Evolutionary conservation across 2,888 invertebrate species (phyloP).

Genomic region (Stenodera caucasica): DNA sequence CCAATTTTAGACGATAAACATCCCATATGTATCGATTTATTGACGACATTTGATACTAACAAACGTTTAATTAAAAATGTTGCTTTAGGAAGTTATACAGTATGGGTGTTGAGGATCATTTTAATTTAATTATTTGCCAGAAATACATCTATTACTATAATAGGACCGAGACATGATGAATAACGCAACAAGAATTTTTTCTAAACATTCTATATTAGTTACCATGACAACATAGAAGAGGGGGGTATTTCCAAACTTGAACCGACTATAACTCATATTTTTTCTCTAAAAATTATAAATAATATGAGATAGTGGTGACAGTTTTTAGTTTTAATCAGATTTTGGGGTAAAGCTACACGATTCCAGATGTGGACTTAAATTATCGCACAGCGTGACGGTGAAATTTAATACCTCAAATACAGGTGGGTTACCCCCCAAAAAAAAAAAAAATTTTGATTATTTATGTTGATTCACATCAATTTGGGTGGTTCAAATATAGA

Average conservation of each 20-base stretch:
- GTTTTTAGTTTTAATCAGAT: slow-evolving; percentile 8
- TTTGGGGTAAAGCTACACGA: background rate
- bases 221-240: no score
- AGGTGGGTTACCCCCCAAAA: slow-evolving; percentile 1
- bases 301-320: slow-evolving; percentile 5
- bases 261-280: no score
- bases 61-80: slow-evolving; percentile 3
- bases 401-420: slow-evolving; percentile 4
- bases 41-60: background rate
- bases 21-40: background rate
- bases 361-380: slow-evolving; percentile 7
- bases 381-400: slow-evolving; percentile 10
- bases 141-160: background rate
- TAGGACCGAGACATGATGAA: background rate
- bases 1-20: background rate
- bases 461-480: background rate
- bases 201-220: no score
- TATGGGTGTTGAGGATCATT: background rate
- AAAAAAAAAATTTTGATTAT: background rate
- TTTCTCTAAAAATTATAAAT: slow-evolving; percentile 7
- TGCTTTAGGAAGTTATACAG: background rate
- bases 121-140: background rate
- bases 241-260: background rate
- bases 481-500: no score
- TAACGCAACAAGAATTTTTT: no score